Evolutionary conservation across 2,888 invertebrate species (phyloP), one percentile per base, ranked within the genome.

Genomic region (Mythimna lalbum): DNA sequence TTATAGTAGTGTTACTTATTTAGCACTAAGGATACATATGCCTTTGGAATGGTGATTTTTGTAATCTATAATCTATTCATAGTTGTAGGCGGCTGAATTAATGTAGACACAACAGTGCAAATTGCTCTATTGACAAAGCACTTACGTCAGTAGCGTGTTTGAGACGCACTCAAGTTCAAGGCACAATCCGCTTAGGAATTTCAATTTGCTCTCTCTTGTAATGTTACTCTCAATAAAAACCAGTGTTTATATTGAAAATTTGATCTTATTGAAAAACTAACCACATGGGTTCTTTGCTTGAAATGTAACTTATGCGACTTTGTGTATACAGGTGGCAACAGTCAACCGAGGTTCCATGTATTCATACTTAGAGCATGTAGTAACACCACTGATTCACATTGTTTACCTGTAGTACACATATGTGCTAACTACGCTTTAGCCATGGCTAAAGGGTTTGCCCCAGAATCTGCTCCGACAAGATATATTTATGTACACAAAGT

Each of bases 111-210:
- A 78, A 80, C 72, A 82, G 91, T 93, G 93, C 91, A 88, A 93
- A 94, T 93, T 90, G 89, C 83, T 90, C 85, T 94, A 91, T 93
- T 94, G 91, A 92, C 92, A 89, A 87, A 90, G 81, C 88, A 92
- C 92, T 94, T 95, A 92, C 94, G 95, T 95, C 93, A 94, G 85
- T 87, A 77, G 39, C 67, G 70, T 81, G 88, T 88, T 85, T 81
- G 84, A 90, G 90, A 86, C 88, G 86, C 83, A 87, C 85, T 89
- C 89, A 95, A 95, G 95, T 95, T 95, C 94, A 95, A 95, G 95
- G 95, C 78, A 87, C 88, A 77, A 81, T 72, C 63, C 69, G 76
- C 79, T 80, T 82, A 80, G 84, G 80, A 85, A 88, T 84, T 85
- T 84, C 84, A 85, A 81, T 68, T 78, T 77, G 50, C 69, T 78